Evolutionary conservation across 2,113 vertebrate species (phyloP), one percentile per base, ranked within the genome.

Genomic region (Puntigrus tetrazona): DNA sequence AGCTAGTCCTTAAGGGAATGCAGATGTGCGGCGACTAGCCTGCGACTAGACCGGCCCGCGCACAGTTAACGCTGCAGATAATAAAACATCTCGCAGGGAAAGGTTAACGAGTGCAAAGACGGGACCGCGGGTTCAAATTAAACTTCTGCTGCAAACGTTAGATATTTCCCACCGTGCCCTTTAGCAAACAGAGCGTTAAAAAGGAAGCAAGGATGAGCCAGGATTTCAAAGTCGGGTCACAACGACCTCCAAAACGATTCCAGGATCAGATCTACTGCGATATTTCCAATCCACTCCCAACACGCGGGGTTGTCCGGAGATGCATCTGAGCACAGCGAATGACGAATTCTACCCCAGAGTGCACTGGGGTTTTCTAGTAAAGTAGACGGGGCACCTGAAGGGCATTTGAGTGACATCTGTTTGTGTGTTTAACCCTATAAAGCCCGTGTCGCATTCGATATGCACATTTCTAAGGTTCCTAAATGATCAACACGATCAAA

Each of bases 11-110:
- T 59, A 69, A 85, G 81, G 70, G 55, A 55, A 75, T 65, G 41
- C 72, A 84, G 85, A 86, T 83, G 70, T 86, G 84, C 31, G 76
- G 69, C 34, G 65, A 70, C n/a, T 34, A 74, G 57, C 78, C 61
- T 85, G 59, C 59, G 81, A 78, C 77, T 65, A 86, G 72, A 86
- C 79, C 82, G 67, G 52, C 36, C 29, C 69, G 59, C 75, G 22
- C 38, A 76, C 61, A 69, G 59, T 69, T 69, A 86, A 20, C 38
- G 22, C 59, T 34, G 45, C 77, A 59, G 79, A 70, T 55, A 70
- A 34, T 57, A 36, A 5, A 59, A 72, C 22, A 43, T 36, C 16
- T 20, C 13, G 3, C 7, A 34, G 59, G 31, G 78, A 70, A 88
- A 88, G 81, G 85, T 81, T 81, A 86, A 69, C 18, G 74, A 29